Evolutionary conservation across 2,113 vertebrate genomes (phyloP).

Genomic region (Morone chrysops): DNA sequence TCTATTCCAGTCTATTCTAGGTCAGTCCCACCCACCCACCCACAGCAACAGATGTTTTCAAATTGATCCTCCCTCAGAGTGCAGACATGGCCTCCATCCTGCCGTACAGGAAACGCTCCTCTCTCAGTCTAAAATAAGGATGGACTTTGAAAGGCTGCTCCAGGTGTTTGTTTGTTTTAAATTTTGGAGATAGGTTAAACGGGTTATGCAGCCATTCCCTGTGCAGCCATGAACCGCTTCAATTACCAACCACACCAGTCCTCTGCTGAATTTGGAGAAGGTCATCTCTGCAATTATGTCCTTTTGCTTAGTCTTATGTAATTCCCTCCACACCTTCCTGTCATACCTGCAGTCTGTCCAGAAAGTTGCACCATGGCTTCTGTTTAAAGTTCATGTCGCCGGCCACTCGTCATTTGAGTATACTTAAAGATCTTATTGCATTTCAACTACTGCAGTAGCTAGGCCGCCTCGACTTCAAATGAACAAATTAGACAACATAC

Average conservation of each 20-base stretch:
- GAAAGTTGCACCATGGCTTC: neutral
- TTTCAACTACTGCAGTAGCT: too few relatives aligned
- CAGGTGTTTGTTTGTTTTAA: neutral
- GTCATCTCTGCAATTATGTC: slow-evolving; percentile 33
- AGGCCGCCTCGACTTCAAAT: too few relatives aligned
- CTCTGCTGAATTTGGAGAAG: neutral
- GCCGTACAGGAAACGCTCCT: too few relatives aligned
- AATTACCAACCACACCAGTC: slow-evolving; percentile 7
- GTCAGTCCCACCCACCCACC: too few relatives aligned
- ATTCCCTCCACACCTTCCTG: neutral
- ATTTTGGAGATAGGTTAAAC: neutral
- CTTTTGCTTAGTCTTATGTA: neutral
- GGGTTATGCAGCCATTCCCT: neutral
- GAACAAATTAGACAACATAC: too few relatives aligned
- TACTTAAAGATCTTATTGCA: neutral
- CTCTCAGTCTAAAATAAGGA: too few relatives aligned
- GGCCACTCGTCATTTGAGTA: neutral
- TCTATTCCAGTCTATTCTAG: too few relatives aligned
- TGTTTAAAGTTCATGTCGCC: neutral
- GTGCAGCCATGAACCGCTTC: neutral
- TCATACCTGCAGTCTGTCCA: neutral
- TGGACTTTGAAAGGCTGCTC: neutral
- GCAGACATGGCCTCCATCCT: too few relatives aligned
- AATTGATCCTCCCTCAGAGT: too few relatives aligned
- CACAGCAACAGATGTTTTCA: too few relatives aligned